These are phyloP conservation scores for Physella acuta DNA, from an alignment of 1,140 invertebrate species.

Conservation along the genomic window DNA sequence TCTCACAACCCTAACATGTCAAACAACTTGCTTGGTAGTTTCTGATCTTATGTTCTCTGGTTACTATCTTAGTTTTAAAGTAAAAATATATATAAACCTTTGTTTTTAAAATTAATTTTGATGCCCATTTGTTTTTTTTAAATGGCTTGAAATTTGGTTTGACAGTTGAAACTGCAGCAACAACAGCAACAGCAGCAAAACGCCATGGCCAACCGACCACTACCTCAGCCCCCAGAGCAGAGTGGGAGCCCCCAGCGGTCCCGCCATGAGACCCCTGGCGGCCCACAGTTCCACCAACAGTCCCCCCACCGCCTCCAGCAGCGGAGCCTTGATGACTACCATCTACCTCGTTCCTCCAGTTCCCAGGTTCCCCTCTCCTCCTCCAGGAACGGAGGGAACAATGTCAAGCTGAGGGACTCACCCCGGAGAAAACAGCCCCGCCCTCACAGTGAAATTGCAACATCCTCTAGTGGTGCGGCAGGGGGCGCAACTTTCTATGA, in stretches of 20 bases:
- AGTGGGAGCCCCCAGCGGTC: slow-evolving; percentile 8
- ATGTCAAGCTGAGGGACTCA: slow-evolving; percentile 23
- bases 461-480: slow-evolving; percentile 12
- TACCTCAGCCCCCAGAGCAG: slow-evolving; percentile 9
- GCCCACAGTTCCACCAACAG: background rate
- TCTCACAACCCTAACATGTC: no score
- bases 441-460: slow-evolving; percentile 30
- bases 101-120: no score
- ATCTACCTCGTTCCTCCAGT: slow-evolving; percentile 26
- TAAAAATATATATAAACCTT: no score
- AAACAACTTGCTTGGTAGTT: no score
- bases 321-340: slow-evolving; percentile 29
- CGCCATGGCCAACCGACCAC: slow-evolving; percentile 20
- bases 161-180: no score
- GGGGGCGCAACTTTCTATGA: background rate
- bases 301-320: background rate
- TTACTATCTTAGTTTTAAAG: no score
- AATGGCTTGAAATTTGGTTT: no score
- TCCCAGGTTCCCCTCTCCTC: slow-evolving; percentile 25
- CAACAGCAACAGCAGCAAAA: slow-evolving; percentile 13
- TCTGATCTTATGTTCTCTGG: no score
- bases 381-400: background rate
- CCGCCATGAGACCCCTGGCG: background rate
- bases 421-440: slow-evolving; percentile 23
- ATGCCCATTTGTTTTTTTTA: no score